Percentiles rank a stretch among this genome's conserved stretches.
Evolutionary conservation across 2,797 vertebrate species (phyloP).

Genomic region (Anisognathus igniventris): DNA sequence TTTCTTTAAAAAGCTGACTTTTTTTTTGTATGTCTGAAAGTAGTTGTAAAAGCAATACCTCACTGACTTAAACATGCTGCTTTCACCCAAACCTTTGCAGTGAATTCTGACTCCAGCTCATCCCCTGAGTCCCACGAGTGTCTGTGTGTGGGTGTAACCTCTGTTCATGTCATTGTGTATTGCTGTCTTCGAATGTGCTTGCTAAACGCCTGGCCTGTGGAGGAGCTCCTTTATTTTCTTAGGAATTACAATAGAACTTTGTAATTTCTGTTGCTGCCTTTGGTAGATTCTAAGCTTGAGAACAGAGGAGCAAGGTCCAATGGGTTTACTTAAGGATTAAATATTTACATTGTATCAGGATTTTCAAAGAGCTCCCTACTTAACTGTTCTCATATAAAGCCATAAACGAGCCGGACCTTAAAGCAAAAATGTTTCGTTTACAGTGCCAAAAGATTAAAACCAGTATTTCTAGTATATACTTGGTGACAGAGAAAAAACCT

Average conservation of each 20-base stretch:
- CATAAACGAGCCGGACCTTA: not conserved
- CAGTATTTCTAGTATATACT: not conserved
- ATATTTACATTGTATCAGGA: not conserved
- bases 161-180: not conserved
- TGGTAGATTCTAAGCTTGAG: not conserved
- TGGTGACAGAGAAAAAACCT: not conserved
- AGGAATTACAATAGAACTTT: not conserved
- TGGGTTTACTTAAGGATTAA: not conserved
- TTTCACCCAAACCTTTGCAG: not conserved
- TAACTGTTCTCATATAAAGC: not conserved
- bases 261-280: not conserved
- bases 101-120: not conserved
- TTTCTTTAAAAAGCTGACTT: not conserved
- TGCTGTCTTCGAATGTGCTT: not conserved
- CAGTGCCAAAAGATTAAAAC: not conserved
- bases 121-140: rapidly evolving
- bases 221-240: not conserved
- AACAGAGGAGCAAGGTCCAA: not conserved
- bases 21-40: not conserved
- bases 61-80: not conserved
- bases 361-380: not conserved
- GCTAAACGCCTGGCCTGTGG: not conserved
- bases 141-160: not conserved
- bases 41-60: not conserved
- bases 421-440: not conserved